Evolutionary conservation across 2,888 invertebrate species (phyloP).

Genomic region (Synanthedon vespiformis): DNA sequence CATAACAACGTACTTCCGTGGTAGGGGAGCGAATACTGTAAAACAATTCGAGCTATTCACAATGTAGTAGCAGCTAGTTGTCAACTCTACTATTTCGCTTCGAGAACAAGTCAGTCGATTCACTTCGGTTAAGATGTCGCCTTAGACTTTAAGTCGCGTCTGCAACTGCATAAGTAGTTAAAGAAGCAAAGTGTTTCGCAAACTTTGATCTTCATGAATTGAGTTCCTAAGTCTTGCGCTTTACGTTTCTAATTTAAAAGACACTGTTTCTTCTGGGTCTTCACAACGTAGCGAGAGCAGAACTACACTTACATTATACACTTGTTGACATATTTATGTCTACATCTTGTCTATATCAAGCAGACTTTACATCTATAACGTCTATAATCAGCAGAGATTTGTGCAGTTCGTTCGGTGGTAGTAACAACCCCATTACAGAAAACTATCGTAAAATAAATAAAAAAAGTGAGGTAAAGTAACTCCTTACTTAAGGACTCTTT

Average conservation of each 20-base stretch:
- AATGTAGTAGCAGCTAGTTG: constrained; percentile 1
- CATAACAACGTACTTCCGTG: background rate
- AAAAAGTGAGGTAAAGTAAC: too few relatives aligned
- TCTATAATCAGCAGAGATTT: too few relatives aligned
- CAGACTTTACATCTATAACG: too few relatives aligned
- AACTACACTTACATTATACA: too few relatives aligned
- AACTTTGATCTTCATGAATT: constrained; percentile 3
- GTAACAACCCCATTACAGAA: too few relatives aligned
- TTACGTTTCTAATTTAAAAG: background rate
- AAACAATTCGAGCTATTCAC: constrained; percentile 5
- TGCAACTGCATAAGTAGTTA: constrained; percentile 7
- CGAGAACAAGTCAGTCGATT: constrained; percentile 7
- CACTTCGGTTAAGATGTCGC: constrained; percentile 9
- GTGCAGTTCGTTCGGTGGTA: too few relatives aligned
- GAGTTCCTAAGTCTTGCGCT: background rate
- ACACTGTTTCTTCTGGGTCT: background rate
- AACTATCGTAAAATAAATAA: too few relatives aligned
- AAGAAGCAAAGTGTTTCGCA: constrained; percentile 7
- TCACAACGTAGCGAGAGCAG: too few relatives aligned
- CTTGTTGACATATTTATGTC: too few relatives aligned
- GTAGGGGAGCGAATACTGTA: background rate
- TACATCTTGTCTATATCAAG: too few relatives aligned
- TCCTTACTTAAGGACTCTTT: too few relatives aligned
- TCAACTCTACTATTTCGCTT: constrained; percentile 3
- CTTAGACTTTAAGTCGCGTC: constrained; percentile 3